Conservation (phyloP, 1,140 invertebrate species). For the Stratiolaelaps scimitus region DNA sequence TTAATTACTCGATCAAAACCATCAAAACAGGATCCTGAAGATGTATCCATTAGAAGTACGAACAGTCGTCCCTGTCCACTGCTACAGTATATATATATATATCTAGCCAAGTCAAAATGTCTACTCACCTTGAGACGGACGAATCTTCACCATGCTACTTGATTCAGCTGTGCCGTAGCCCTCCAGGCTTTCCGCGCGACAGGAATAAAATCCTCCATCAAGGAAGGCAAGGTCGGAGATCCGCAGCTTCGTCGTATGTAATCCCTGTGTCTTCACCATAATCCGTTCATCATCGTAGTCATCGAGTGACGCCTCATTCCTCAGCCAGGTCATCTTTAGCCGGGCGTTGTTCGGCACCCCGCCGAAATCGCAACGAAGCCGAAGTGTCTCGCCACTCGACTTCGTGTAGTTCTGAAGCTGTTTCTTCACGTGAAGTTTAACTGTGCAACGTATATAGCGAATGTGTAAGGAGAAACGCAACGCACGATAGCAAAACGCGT, state of each 20-base stretch:
- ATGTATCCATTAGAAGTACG: too few species aligned
- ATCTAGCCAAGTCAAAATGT: too few species aligned
- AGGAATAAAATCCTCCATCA: slow-evolving; percentile 1
- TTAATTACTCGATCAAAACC: too few species aligned
- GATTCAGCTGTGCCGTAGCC: not conserved
- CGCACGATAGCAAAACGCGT: not conserved
- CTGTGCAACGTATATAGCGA: too few species aligned
- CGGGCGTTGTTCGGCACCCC: not conserved
- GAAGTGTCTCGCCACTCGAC: not conserved
- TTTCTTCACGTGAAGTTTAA: slow-evolving; percentile 13
- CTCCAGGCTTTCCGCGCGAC: slow-evolving; percentile 1
- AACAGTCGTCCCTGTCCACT: too few species aligned
- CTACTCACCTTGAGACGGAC: too few species aligned
- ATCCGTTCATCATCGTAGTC: slow-evolving; percentile 21
- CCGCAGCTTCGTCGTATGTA: not conserved
- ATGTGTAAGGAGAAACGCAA: not conserved
- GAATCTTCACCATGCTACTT: slow-evolving; percentile 4
- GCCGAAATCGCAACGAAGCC: slow-evolving; percentile 2
- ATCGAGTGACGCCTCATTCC: slow-evolving; percentile 14
- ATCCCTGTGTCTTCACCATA: not conserved
- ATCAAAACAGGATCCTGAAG: too few species aligned
- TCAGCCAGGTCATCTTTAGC: slow-evolving; percentile 13
- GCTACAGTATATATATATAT: too few species aligned
- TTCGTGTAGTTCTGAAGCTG: slow-evolving; percentile 9
- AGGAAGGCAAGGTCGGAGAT: slow-evolving; percentile 17